Percentiles rank a stretch among this genome's conserved stretches.
Evolutionary conservation across 2,888 invertebrate species (phyloP).

Genomic region (Lapara coniferarum): DNA sequence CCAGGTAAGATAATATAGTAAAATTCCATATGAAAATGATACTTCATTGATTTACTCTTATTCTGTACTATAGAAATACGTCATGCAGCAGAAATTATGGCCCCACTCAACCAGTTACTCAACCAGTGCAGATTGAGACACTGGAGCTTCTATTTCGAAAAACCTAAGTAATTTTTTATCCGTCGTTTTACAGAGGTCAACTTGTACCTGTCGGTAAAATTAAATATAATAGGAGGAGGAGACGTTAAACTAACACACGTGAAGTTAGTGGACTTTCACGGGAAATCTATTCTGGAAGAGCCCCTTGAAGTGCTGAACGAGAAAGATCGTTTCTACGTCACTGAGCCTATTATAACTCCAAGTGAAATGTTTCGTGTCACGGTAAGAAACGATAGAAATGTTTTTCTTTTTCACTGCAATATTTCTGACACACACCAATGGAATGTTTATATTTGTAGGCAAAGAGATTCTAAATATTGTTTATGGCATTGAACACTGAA

Average conservation of each 20-base stretch:
- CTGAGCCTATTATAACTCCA: slow-evolving; percentile 48
- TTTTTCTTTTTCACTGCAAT: no score
- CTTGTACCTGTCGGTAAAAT: slow-evolving; percentile 51
- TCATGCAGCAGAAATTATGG: no score
- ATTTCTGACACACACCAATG: no score
- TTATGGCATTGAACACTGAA: no score
- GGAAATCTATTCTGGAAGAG: slow-evolving; percentile 41
- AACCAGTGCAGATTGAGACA: no score
- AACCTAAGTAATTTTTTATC: no score
- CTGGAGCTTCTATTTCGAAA: no score
- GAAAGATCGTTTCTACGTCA: slow-evolving; percentile 50
- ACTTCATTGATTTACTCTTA: no score
- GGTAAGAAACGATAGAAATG: slow-evolving; percentile 44
- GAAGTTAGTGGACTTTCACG: slow-evolving; percentile 47
- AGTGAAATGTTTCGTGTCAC: slow-evolving; percentile 51
- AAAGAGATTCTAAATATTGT: no score
- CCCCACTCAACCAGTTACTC: no score
- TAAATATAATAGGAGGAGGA: slow-evolving; percentile 42
- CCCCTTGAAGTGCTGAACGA: slow-evolving; percentile 44
- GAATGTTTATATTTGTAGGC: no score
- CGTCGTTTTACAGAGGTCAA: slow-evolving; percentile 41
- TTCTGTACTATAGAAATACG: no score
- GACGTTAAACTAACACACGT: slow-evolving; percentile 43
- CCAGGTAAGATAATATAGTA: slow-evolving; percentile 47
- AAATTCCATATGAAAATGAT: not conserved